These are phyloP conservation scores for Spisula solida DNA, from an alignment of 2,888 invertebrate genomes.

Conservation along the genomic window DNA sequence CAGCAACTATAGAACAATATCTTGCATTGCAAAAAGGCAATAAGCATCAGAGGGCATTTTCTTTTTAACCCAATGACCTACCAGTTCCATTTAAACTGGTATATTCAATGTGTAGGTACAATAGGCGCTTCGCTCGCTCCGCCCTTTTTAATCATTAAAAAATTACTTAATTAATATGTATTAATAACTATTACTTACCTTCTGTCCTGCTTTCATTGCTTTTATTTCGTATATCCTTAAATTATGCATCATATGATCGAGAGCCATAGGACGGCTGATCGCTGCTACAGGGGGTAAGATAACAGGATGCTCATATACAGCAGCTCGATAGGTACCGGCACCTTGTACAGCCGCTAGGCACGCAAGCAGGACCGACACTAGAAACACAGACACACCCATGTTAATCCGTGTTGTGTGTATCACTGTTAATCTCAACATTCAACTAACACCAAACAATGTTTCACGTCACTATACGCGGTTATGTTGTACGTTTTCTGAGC, in stretches of 20 bases:
- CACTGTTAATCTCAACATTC: not conserved
- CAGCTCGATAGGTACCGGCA: conserved; percentile 45
- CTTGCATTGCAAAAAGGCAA: no score
- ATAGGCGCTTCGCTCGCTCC: no score
- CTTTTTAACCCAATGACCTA: no score
- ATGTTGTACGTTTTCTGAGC: no score
- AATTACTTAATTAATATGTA: no score
- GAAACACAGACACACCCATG: not conserved
- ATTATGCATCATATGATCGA: conserved; percentile 59
- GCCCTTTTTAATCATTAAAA: no score
- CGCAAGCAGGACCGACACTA: not conserved
- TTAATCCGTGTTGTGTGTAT: not conserved
- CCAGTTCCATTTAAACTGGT: no score
- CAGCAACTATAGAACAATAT: no score
- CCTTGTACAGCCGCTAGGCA: not conserved
- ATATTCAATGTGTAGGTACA: no score
- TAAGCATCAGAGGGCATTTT: no score
- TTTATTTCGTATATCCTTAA: conserved; percentile 42
- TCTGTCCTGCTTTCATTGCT: conserved; percentile 38
- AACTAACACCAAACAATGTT: not conserved
- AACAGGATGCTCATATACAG: conserved; percentile 55
- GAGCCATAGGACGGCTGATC: conserved; percentile 31
- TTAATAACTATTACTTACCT: no score
- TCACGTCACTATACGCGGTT: not conserved
- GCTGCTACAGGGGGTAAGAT: conserved; percentile 7